Base-by-base conservation (phyloP, 2,113 vertebrate genomes). In the Chlorocebus sabaeus region DNA sequence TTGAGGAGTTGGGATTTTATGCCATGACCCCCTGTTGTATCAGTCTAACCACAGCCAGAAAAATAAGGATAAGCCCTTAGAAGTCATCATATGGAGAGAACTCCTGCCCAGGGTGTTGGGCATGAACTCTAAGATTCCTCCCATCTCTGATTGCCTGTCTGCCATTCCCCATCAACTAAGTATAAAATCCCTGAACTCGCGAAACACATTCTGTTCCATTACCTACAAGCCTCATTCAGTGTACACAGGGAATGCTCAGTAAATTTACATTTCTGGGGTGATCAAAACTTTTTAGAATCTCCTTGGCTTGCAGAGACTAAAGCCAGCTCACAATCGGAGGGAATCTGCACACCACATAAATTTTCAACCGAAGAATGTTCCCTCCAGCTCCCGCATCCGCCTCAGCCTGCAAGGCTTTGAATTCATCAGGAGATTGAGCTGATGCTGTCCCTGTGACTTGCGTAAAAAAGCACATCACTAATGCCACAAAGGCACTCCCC, bases 361-460 rank as follows among this genome's bases (percentile, higher is more conserved):
- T 84, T 92, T 95, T 70, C 92, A 93, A 93, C n/a, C 83, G 79
- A 83, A 84, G 43, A 86, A 70, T 11, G 0, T 93, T 96, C 81
- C 72, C 81, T 84, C 43, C 17, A 72, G 73, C n/a, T 82, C 64
- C 40, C 23, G 48, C 57, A 2, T 67, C 83, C 4, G 12, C 76
- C 64, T 90, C 84, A 70, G 52, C 59, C 78, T 67, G n/a, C 73
- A 89, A 86, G 89, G 73, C 35, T 27, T 90, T 94, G 93, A 97
- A 97, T 96, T 94, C 93, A 96, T 98, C 88, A 84, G 55, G 12
- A 32, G 35, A 57, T 67, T 9, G 5, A 22, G 48, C n/a, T 22
- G 78, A 79, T 5, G 55, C 32, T 82, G 57, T 78, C 89, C 90
- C 90, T 70, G 61, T 64, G 78, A 76, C 67, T 93, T 48, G 59